A percentile compares a stretch with the other conserved stretches of the same genome.
phyloP scores from a whole-genome alignment of 2,113 vertebrate species.

The Pheucticus melanocephalus region DNA sequence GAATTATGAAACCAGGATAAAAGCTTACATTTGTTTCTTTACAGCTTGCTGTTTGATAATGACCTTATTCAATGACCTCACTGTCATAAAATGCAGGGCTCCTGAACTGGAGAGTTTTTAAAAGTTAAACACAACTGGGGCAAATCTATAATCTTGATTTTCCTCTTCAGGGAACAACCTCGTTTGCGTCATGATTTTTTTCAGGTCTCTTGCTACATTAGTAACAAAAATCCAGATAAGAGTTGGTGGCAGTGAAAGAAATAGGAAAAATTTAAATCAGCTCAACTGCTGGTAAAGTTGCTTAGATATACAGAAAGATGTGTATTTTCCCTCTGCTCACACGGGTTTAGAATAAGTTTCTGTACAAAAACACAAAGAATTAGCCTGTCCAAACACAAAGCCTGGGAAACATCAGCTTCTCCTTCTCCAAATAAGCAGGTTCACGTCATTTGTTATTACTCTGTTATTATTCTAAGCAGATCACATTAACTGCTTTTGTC shows the following conservation, averaged over 20 bases:
- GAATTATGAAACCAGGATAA: slow-evolving; percentile 23
- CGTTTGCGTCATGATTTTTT: background rate
- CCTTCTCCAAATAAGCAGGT: background rate
- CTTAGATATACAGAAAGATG: background rate
- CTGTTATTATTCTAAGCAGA: background rate
- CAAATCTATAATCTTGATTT: background rate
- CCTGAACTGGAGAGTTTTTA: background rate
- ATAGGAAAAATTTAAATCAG: background rate
- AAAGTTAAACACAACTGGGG: background rate
- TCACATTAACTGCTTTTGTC: background rate
- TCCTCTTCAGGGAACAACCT: background rate
- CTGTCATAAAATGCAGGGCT: background rate
- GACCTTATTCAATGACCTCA: background rate
- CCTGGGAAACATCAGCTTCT: slow-evolving; percentile 25
- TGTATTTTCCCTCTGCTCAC: background rate
- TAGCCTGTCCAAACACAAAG: slow-evolving; percentile 14
- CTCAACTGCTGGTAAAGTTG: background rate
- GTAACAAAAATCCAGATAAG: background rate
- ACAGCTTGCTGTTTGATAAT: background rate
- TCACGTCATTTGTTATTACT: background rate
- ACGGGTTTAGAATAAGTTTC: background rate
- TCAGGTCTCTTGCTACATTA: background rate
- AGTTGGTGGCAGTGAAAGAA: background rate
- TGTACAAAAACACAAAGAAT: background rate
- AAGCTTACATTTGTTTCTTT: background rate